These are phyloP conservation scores for Thalassarche chlororhynchos DNA, from an alignment of 2,113 vertebrate species.

Conservation along the genomic window DNA sequence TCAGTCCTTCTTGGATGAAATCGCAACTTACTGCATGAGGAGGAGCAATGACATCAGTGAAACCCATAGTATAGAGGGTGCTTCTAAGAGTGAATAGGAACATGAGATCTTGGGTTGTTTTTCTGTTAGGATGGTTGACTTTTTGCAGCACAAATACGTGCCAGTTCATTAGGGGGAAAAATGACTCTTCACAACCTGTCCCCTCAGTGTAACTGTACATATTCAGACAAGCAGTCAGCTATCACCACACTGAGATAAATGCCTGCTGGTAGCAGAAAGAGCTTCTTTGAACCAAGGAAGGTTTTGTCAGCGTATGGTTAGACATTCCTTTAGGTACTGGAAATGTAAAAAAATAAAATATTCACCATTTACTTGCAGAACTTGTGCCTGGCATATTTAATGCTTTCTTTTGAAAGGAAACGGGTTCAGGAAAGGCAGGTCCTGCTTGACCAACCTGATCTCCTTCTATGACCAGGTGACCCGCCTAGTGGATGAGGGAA, in stretches of 20 bases:
- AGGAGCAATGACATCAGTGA: not conserved
- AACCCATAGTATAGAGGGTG: not conserved
- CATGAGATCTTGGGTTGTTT: not conserved
- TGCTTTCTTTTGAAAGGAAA: not conserved
- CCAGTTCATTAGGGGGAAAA: not conserved
- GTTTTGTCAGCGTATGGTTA: not conserved
- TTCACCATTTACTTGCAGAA: not conserved
- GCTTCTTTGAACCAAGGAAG: not conserved
- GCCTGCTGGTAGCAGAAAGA: not conserved
- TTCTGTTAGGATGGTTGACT: not conserved
- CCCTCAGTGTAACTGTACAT: not conserved
- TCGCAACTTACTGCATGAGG: not conserved
- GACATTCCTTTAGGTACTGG: not conserved
- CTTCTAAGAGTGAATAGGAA: not conserved
- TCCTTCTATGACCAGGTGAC: too few species aligned
- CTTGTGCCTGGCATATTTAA: not conserved
- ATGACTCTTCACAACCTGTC: not conserved
- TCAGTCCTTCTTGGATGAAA: not conserved
- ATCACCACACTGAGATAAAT: not conserved
- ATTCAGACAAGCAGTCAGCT: not conserved
- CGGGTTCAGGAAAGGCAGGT: too few species aligned
- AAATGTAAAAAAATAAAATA: not conserved
- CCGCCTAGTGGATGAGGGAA: too few species aligned
- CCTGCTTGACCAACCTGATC: too few species aligned
- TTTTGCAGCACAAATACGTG: not conserved